phyloP scores from a whole-genome alignment of 2,888 invertebrate species.

The Listrodromus nycthemerus region DNA sequence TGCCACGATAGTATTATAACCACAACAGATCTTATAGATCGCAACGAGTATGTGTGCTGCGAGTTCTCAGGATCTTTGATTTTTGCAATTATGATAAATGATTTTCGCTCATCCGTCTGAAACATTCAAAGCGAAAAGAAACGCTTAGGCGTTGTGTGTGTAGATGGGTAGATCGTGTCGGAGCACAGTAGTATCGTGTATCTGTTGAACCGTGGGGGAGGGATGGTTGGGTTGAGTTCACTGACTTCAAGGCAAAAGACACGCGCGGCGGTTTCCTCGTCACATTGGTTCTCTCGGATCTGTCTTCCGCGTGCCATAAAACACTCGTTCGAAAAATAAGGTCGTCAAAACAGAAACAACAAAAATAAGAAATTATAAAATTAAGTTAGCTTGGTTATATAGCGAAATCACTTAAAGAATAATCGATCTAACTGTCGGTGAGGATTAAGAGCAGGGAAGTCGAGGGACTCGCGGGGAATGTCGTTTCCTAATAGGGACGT shows the following conservation, averaged over 20 bases:
- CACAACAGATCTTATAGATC: neutral
- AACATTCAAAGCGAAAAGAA: conserved; percentile 6
- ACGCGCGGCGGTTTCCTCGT: conserved; percentile 40
- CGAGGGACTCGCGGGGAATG: neutral
- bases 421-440: neutral
- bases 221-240: conserved; percentile 45
- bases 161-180: conserved; percentile 26
- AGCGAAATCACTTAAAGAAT: neutral
- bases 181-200: neutral
- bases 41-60: neutral
- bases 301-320: neutral
- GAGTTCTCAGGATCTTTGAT: neutral
- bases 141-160: neutral
- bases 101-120: conserved; percentile 19
- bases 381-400: conserved; percentile 8
- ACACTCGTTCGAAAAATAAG: neutral
- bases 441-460: neutral
- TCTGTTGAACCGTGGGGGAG: conserved; percentile 32
- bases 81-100: conserved; percentile 36
- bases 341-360: neutral
- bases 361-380: neutral
- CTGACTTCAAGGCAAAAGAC: conserved; percentile 34
- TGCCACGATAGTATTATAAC: neutral
- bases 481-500: neutral
- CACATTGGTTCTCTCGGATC: neutral